A percentile compares a stretch with the other conserved stretches of the same genome.
These are phyloP conservation scores for Danio aesculapii DNA, from an alignment of 2,797 vertebrate genomes.

Conservation along the genomic window DNA sequence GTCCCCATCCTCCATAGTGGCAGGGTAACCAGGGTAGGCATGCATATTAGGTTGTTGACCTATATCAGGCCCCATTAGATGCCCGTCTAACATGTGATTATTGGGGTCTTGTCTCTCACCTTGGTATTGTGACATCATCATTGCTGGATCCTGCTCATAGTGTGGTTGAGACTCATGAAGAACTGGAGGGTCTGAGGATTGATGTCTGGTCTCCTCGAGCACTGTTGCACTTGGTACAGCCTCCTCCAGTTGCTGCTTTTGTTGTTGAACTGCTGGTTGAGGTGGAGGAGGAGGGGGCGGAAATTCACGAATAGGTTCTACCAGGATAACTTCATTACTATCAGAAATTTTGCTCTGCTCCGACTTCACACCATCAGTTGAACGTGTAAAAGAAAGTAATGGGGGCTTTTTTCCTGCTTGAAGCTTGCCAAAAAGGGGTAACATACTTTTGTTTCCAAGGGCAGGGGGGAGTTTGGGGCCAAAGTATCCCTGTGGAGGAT, in stretches of 20 bases:
- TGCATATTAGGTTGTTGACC: slow-evolving; percentile 80
- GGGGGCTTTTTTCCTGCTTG: slow-evolving; percentile 86
- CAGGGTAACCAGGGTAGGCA: slow-evolving; percentile 85
- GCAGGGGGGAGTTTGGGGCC: slow-evolving; percentile 95
- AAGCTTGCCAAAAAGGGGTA: slow-evolving; percentile 95
- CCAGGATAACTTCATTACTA: slow-evolving; percentile 78
- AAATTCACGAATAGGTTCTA: slow-evolving; percentile 83
- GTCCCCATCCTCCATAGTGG: slow-evolving; percentile 85
- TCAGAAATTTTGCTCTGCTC: slow-evolving; percentile 74
- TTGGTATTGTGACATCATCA: slow-evolving; percentile 77
- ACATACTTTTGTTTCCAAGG: slow-evolving; percentile 89
- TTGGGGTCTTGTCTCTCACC: slow-evolving; percentile 82
- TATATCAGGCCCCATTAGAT: slow-evolving; percentile 80
- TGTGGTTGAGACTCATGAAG: slow-evolving; percentile 70
- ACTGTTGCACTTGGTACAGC: slow-evolving; percentile 58
- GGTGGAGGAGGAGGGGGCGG: slow-evolving; percentile 82
- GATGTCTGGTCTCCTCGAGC: slow-evolving; percentile 69
- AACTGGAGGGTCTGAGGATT: slow-evolving; percentile 70
- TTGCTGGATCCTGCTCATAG: slow-evolving; percentile 78
- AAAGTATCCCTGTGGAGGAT: slow-evolving; percentile 97
- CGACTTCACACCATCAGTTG: slow-evolving; percentile 81
- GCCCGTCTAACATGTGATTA: slow-evolving; percentile 84
- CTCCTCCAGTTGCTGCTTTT: slow-evolving; percentile 71
- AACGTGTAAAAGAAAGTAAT: slow-evolving; percentile 78
- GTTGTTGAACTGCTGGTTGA: slow-evolving; percentile 68